phyloP scores from a whole-genome alignment of 1,140 invertebrate species.

The Cotesia typhae region DNA sequence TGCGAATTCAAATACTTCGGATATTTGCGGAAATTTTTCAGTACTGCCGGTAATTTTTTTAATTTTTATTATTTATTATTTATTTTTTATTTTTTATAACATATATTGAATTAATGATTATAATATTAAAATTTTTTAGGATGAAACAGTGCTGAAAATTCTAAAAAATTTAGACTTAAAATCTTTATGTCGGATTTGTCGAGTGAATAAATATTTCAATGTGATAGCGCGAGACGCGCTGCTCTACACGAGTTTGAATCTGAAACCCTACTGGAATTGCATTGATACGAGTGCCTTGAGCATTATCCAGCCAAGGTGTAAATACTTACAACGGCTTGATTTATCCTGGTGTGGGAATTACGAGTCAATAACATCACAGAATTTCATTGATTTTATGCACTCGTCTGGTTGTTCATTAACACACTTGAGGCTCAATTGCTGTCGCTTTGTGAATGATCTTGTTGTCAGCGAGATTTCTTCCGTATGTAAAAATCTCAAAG shows the following conservation, averaged over 20 bases:
- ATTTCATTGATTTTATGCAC: constrained; percentile 73
- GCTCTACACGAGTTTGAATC: constrained; percentile 80
- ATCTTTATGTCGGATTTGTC: constrained; percentile 78
- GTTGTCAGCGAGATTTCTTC: constrained; percentile 71
- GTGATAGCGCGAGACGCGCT: constrained; percentile 78
- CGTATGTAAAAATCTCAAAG: constrained; percentile 75
- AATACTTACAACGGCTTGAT: constrained; percentile 79
- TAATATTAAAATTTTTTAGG: constrained; percentile 63
- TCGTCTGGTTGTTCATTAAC: constrained; percentile 73
- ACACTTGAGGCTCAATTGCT: constrained; percentile 78
- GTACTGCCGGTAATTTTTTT: constrained; percentile 57
- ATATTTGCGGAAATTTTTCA: constrained; percentile 57
- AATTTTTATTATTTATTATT: constrained; percentile 21
- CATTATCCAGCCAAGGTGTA: constrained; percentile 69
- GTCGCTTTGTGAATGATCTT: constrained; percentile 75
- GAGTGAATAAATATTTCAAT: constrained; percentile 79
- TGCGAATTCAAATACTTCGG: constrained; percentile 34
- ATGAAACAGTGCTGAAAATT: constrained; percentile 78
- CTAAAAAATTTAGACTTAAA: constrained; percentile 81
- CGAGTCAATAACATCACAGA: constrained; percentile 67
- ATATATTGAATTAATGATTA: constrained; percentile 12
- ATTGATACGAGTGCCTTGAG: constrained; percentile 68
- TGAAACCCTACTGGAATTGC: constrained; percentile 78
- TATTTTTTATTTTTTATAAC: constrained; percentile 21
- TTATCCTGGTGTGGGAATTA: constrained; percentile 89